phyloP scores from a whole-genome alignment of 1,140 invertebrate species.

The Hyphantria cunea region DNA sequence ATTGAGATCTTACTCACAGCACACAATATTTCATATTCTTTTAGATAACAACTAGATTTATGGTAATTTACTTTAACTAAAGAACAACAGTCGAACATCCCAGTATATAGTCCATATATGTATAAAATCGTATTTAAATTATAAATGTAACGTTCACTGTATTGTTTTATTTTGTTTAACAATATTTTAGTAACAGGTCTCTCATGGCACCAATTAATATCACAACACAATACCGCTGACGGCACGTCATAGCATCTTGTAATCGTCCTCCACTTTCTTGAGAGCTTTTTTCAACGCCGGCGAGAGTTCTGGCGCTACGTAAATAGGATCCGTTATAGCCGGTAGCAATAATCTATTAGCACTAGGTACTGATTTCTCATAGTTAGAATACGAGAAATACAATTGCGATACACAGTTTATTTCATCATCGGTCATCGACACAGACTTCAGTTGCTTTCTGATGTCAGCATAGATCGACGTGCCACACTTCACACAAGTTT shows the following conservation, averaged over 20 bases:
- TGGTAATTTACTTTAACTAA: slow-evolving; percentile 28
- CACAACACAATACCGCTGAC: slow-evolving; percentile 35
- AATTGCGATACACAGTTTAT: slow-evolving; percentile 60
- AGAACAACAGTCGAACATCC: slow-evolving; percentile 14
- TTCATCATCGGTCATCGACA: slow-evolving; percentile 66
- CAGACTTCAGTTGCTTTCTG: slow-evolving; percentile 57
- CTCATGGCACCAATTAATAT: slow-evolving; percentile 55
- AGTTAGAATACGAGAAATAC: slow-evolving; percentile 58
- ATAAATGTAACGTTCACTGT: slow-evolving; percentile 23
- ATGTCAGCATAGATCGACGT: slow-evolving; percentile 56
- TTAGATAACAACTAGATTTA: slow-evolving; percentile 21
- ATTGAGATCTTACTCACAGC: slow-evolving; percentile 71
- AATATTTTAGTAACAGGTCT: slow-evolving; percentile 31
- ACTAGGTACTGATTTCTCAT: slow-evolving; percentile 62
- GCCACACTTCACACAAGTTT: slow-evolving; percentile 62
- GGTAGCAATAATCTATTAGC: slow-evolving; percentile 46
- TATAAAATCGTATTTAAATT: slow-evolving; percentile 9
- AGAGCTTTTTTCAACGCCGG: slow-evolving; percentile 48
- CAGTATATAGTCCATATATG: slow-evolving; percentile 8
- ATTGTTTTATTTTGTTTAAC: slow-evolving; percentile 9
- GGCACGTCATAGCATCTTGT: slow-evolving; percentile 47
- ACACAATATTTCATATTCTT: slow-evolving; percentile 36
- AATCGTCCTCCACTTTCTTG: slow-evolving; percentile 49
- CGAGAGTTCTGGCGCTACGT: slow-evolving; percentile 63
- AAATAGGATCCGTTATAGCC: slow-evolving; percentile 65